These are phyloP conservation scores for Cryptops parisi DNA, from an alignment of 2,888 invertebrate genomes.

Conservation along the genomic window DNA sequence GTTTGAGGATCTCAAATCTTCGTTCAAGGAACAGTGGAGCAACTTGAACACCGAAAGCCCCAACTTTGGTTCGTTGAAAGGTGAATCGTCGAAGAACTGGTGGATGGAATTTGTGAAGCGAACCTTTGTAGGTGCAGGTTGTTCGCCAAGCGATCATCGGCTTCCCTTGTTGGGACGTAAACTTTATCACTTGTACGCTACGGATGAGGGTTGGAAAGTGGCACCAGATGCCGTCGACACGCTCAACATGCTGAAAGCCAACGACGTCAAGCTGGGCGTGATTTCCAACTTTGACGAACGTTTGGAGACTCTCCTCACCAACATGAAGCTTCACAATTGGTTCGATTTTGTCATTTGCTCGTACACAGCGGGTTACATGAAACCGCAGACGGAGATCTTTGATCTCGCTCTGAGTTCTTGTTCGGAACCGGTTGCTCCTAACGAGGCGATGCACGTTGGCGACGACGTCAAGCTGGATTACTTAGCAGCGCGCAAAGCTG, in stretches of 20 bases:
- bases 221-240: conserved; percentile 49
- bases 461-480: conserved; percentile 63
- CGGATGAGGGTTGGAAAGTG: conserved; percentile 55
- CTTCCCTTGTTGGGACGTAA: conserved; percentile 26
- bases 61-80: conserved; percentile 57
- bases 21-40: conserved; percentile 50
- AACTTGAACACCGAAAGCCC: conserved; percentile 53
- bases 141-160: conserved; percentile 18
- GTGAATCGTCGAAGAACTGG: conserved; percentile 61
- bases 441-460: conserved; percentile 66
- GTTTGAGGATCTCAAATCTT: conserved; percentile 41
- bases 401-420: conserved; percentile 42
- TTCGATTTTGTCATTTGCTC: conserved; percentile 71
- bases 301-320: conserved; percentile 48
- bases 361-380: conserved; percentile 53
- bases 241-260: conserved; percentile 41
- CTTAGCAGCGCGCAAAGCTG: conserved; percentile 52
- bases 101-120: conserved; percentile 55
- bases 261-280: conserved; percentile 43
- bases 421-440: conserved; percentile 33
- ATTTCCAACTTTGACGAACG: conserved; percentile 83
- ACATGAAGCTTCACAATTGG: conserved; percentile 48
- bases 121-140: conserved; percentile 42
- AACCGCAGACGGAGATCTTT: conserved; percentile 62
- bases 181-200: conserved; percentile 45